These are phyloP conservation scores for Atrichornis clamosus DNA, from an alignment of 2,113 vertebrate species.

Conservation along the genomic window DNA sequence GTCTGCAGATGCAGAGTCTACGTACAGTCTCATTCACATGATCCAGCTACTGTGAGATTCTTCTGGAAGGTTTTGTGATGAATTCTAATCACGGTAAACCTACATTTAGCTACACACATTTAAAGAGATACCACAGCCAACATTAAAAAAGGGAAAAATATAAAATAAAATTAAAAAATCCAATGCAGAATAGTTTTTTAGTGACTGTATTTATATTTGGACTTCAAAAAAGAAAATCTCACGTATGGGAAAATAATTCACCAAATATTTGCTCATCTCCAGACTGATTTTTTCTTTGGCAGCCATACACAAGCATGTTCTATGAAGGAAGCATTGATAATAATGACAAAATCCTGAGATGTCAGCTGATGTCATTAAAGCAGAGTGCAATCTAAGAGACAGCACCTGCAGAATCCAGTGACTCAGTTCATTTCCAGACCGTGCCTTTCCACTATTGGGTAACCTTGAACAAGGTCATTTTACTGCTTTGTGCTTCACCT, in stretches of 20 bases:
- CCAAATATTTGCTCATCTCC: neutral
- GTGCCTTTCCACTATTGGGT: neutral
- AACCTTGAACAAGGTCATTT: constrained; percentile 27
- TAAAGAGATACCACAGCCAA: neutral
- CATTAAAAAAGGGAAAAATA: neutral
- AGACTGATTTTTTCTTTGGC: neutral
- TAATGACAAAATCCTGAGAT: neutral
- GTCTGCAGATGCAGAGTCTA: neutral
- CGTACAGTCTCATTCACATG: neutral
- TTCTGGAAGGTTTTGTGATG: neutral
- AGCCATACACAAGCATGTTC: neutral
- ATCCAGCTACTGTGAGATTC: neutral
- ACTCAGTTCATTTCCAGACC: neutral
- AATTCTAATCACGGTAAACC: neutral
- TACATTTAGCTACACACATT: neutral
- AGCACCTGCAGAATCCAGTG: neutral
- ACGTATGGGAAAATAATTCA: neutral
- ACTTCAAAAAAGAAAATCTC: neutral
- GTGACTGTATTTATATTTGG: neutral
- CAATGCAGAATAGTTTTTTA: neutral
- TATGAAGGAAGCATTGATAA: neutral
- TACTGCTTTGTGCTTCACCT: neutral
- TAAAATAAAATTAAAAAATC: neutral
- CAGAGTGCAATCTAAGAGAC: neutral
- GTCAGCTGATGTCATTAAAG: neutral